A percentile compares a stretch with the other conserved stretches of the same genome.
Evolutionary conservation across 2,888 invertebrate species (phyloP).

Genomic region (Lepidocyrtinus sp.): DNA sequence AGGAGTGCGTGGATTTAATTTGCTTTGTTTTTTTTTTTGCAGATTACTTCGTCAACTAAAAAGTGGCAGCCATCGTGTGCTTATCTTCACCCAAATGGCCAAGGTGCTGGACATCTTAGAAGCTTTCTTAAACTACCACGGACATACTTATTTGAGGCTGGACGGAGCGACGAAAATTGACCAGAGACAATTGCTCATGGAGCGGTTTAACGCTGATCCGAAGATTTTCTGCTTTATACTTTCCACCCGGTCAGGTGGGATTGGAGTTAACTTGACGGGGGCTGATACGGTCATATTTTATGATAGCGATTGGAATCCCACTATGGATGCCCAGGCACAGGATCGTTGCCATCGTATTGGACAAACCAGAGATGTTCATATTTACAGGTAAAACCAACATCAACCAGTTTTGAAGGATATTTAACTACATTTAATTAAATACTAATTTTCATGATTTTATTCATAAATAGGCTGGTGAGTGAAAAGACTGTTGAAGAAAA

Average conservation of each 20-base stretch:
- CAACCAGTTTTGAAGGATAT: not conserved
- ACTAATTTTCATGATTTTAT: slow-evolving; percentile 27
- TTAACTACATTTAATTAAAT: slow-evolving; percentile 29
- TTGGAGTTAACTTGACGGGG: slow-evolving; percentile 98
- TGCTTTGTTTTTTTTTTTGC: slow-evolving; percentile 48
- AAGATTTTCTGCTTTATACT: slow-evolving; percentile 98
- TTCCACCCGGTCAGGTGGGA: slow-evolving; percentile 97
- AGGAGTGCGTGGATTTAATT: not conserved
- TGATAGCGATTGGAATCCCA: slow-evolving; percentile 99
- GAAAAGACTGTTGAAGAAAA: slow-evolving; percentile 99
- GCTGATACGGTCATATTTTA: slow-evolving; percentile 99
- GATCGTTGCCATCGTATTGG: slow-evolving; percentile 99
- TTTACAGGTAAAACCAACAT: slow-evolving; percentile 86
- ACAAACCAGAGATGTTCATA: slow-evolving; percentile 98
- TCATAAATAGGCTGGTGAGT: slow-evolving; percentile 85
- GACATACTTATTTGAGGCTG: slow-evolving; percentile 94
- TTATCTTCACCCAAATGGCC: slow-evolving; percentile 99
- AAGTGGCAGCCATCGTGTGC: slow-evolving; percentile 87
- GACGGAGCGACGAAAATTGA: slow-evolving; percentile 98
- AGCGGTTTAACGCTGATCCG: slow-evolving; percentile 95
- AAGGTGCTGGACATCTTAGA: slow-evolving; percentile 98
- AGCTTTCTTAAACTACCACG: slow-evolving; percentile 96
- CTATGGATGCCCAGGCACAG: slow-evolving; percentile 98
- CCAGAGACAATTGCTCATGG: slow-evolving; percentile 94
- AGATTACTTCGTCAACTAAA: slow-evolving; percentile 87